A percentile compares a stretch with the other conserved stretches of the same genome.
Evolutionary conservation across 2,888 invertebrate species (phyloP).

Genomic region (Eupithecia insigniata): DNA sequence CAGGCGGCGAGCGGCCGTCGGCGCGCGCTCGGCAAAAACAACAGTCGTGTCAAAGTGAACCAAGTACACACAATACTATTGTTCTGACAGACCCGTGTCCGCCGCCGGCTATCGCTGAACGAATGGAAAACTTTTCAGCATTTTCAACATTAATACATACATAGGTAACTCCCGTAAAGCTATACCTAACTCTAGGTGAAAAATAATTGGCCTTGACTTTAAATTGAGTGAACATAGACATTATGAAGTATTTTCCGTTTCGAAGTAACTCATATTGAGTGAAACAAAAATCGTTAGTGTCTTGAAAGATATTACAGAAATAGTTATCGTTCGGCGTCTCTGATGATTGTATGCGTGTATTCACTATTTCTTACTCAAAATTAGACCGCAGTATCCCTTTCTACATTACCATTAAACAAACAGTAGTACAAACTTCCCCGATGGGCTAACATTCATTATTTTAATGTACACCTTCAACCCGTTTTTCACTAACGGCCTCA

Average conservation of each 20-base stretch:
- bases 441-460: slow-evolving; percentile 23
- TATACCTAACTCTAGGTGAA: slow-evolving; percentile 9
- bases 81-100: slow-evolving; percentile 59
- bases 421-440: slow-evolving; percentile 1
- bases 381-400: background rate
- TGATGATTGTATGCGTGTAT: background rate
- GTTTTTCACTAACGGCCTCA: slow-evolving; percentile 27
- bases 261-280: background rate
- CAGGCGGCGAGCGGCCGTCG: slow-evolving; percentile 41
- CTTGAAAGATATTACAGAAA: background rate
- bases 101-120: slow-evolving; percentile 46
- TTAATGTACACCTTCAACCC: slow-evolving; percentile 21
- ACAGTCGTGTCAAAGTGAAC: slow-evolving; percentile 67
- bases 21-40: slow-evolving; percentile 64
- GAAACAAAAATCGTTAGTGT: background rate
- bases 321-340: background rate
- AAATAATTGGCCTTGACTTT: background rate
- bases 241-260: background rate
- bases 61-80: slow-evolving; percentile 60
- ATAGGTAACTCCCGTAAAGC: too few relatives aligned
- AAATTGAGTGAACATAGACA: background rate
- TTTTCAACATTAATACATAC: slow-evolving; percentile 24
- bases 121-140: slow-evolving; percentile 38
- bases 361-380: background rate
- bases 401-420: background rate